Base-by-base conservation (phyloP, 2,797 vertebrate genomes). In the Limosa lapponica region DNA sequence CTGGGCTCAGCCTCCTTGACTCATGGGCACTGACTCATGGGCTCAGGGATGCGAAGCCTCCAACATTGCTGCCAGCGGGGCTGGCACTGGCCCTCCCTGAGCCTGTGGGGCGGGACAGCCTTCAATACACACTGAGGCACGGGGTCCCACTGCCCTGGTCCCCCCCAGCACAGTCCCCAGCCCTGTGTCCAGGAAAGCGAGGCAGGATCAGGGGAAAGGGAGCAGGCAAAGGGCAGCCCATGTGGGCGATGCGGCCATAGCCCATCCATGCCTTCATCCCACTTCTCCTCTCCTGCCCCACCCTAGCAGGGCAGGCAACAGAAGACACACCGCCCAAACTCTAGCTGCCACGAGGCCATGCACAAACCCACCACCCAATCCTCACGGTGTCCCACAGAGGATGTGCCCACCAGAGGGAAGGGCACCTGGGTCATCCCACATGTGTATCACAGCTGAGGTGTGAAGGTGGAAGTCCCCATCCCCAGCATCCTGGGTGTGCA, bases 401-500 rank as follows among this genome's bases (percentile, higher is more conserved):
- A 72, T 48, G 11, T 52, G 32, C 16, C 55, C 39, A 57, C 16
- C 24, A 59, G 24, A 44, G 25, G 10, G 30, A 85, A 73, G 34
- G 20, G 43, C 36, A 67, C 17, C 20, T 25, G 12, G 4, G 18
- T n/a, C 49, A 72, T 44, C 25, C 66, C 66, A 46, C 37, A 3
- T 1, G 3, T 34, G 6, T 34, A 17, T 25, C 2, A 16, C 0
- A 4, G 19, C 37, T 69, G 16, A 20, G 34, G 17, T 3, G 17
- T 28, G 41, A 41, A 41, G 41, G 41, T 41, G 5, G 41, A 41
- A 41, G 41, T 41, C 41, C 41, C 41, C 41, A 41, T 17, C 41
- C 41, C 16, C 16, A 41, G 41, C 41, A 41, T 16, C 41, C 41
- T 16, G 15, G 15, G 41, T 41, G 41, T 41, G 41, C 41, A 41